Base-by-base conservation (phyloP, 2,797 vertebrate genomes). In the Siniperca undulata region DNA sequence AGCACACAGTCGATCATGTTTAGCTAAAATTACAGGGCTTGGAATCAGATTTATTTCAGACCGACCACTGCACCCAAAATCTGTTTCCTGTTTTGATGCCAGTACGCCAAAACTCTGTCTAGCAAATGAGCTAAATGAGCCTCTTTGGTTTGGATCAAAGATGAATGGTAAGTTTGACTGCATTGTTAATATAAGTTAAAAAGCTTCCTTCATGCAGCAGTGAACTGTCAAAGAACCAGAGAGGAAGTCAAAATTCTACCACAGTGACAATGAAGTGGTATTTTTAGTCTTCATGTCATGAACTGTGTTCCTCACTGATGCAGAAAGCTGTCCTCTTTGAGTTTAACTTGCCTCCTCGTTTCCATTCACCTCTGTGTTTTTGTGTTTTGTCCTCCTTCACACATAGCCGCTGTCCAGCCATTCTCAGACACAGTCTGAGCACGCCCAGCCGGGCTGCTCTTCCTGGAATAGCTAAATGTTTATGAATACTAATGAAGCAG, bases 401-500 rank as follows among this genome's bases (percentile, higher is more conserved):
- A 84, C 70, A 46, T 36, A 59, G 38, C 44, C n/a, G 0, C 40
- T 36, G 79, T 75, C 79, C 72, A 48, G 69, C 44, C 80, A 50
- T 80, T 73, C 55, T 74, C 71, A 83, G 84, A 89, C 82, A 59
- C 67, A 62, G 88, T 84, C 83, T 77, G 86, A 88, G 71, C 83
- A 84, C 81, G 78, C 90, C 88, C 81, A 65, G 70, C 6, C 62
- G 13, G 40, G 73, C 66, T 75, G 61, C 68, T 82, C 76, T 56
- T 74, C 78, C 78, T 34, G 62, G 59, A 91, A 82, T 72, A 79
- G 78, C 55, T 50, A 83, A 86, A 78, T 83, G 62, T 91, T 84
- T 86, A 66, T 91, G 90, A 88, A 91, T 85, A 80, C 87, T 86
- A 82, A 89, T 81, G 84, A 88, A 78, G 74, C 56, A 40, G 73